Base-by-base conservation (phyloP, 2,888 invertebrate genomes). In the Busseola fusca region DNA sequence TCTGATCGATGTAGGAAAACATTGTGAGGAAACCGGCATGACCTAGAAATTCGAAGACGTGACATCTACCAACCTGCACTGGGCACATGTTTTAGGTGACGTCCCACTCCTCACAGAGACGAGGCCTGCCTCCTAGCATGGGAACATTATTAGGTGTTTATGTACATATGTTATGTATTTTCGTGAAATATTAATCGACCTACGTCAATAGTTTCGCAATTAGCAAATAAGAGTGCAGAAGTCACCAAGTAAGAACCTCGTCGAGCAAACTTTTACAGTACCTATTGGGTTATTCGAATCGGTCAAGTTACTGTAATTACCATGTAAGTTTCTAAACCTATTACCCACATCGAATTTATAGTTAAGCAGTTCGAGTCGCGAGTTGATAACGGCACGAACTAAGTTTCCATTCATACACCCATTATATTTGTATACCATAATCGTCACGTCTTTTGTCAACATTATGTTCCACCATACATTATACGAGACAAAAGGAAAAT, bases 401-500 rank as follows among this genome's bases (percentile, higher is more conserved):
- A 64, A 72, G 66, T 50, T 59, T 57, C 65, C 72, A 85, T 81
- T 86, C 78, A 85, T 70, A 77, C 79, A 60, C 18, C 67, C 68
- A 72, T 72, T 72, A 68, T 83, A 77, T 82, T 83, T 83, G 76
- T 54, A 78, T 63, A 75, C 54, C 58, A 68, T 64, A 72, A 82
- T 81, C 83, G 85, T 86, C 83, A 85, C 82, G 76, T 84, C 82
- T 84, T 84, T 78, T 80, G 82, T 85, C 70, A 74, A 78, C 70
- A 80, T 76, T 83, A 77, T 80, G 83, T 83, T 78, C 64, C 66
- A 72, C n/a, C 62, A 68, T 70, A 71, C 59, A 64, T 74, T 72
- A 75, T 45, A 63, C 14, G 48, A 52, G 58, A 80, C 74, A 79
- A 79, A 78, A 78, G 66, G 67, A 84, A 80, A 78, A 85, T 73